A percentile compares a stretch with the other conserved stretches of the same genome.
These are phyloP conservation scores for Micoletzkya japonica DNA, from an alignment of 2,888 invertebrate species.

Conservation along the genomic window DNA sequence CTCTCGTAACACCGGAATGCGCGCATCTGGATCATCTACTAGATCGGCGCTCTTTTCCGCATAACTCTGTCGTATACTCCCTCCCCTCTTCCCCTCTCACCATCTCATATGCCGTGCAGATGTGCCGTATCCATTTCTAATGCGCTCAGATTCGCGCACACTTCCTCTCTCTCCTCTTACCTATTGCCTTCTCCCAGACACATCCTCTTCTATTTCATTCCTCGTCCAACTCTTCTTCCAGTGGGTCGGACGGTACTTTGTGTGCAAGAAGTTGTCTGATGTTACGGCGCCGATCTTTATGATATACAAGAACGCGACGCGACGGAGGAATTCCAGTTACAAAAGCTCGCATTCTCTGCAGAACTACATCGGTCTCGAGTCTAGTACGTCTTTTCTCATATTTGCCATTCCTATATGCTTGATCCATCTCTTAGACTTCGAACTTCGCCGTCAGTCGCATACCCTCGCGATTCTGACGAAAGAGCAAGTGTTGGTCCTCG, in stretches of 20 bases:
- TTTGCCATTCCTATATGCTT: neutral
- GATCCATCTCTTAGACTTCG: conserved; percentile 21
- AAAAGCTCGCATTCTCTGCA: conserved; percentile 10
- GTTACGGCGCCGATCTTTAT: conserved; percentile 18
- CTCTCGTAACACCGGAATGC: neutral
- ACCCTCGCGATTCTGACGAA: conserved; percentile 27
- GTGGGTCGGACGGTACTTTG: conserved; percentile 24
- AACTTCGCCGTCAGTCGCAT: conserved; percentile 24
- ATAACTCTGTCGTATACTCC: no score
- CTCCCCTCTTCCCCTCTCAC: neutral
- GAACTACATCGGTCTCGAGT: conserved; percentile 19
- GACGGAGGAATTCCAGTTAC: conserved; percentile 14
- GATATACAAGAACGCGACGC: conserved; percentile 26
- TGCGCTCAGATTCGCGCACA: neutral
- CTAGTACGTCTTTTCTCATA: conserved; percentile 13
- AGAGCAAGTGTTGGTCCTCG: conserved; percentile 17
- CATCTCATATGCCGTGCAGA: neutral
- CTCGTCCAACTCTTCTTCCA: neutral
- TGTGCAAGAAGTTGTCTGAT: conserved; percentile 28
- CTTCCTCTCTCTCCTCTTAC: neutral
- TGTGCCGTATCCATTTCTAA: neutral
- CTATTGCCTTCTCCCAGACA: neutral
- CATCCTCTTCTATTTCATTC: neutral
- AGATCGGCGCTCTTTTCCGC: neutral
- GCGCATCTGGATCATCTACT: neutral